Evolutionary conservation across 1,140 invertebrate species (phyloP).

Genomic region (Chrysoperla carnea): DNA sequence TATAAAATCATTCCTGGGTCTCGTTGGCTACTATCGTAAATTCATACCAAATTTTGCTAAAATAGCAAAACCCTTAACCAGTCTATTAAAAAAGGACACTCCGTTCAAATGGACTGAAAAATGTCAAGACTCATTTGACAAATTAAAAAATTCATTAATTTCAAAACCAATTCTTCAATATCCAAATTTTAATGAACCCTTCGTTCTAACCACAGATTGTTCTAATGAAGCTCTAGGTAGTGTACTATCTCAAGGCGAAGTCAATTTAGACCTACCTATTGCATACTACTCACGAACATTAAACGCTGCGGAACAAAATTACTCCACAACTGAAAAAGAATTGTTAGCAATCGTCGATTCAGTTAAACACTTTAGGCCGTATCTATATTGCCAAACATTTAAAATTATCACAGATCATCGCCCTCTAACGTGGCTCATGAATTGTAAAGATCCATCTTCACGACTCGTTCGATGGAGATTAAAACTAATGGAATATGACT

Average conservation of each 20-base stretch:
- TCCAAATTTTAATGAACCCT: slow-evolving; percentile 16
- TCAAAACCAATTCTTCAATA: slow-evolving; percentile 20
- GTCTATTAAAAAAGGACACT: slow-evolving; percentile 6
- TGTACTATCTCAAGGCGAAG: slow-evolving; percentile 16
- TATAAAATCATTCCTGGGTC: no score
- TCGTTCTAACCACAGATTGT: slow-evolving; percentile 18
- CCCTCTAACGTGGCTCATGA: slow-evolving; percentile 20
- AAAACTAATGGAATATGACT: slow-evolving; percentile 16
- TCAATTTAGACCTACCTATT: slow-evolving; percentile 15
- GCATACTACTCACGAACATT: slow-evolving; percentile 15
- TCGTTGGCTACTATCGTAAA: no score
- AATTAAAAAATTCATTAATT: slow-evolving; percentile 18
- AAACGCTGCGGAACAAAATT: slow-evolving; percentile 13
- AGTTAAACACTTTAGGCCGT: slow-evolving; percentile 18
- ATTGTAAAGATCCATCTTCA: slow-evolving; percentile 18
- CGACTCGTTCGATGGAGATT: slow-evolving; percentile 20
- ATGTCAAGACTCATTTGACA: slow-evolving; percentile 18
- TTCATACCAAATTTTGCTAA: slow-evolving; percentile 9
- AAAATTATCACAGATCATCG: slow-evolving; percentile 16
- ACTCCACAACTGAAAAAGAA: slow-evolving; percentile 13
- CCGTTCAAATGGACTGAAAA: slow-evolving; percentile 2
- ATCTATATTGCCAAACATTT: slow-evolving; percentile 12
- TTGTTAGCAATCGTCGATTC: slow-evolving; percentile 18
- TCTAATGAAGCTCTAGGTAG: slow-evolving; percentile 14
- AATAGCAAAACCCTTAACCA: slow-evolving; percentile 10